Conservation (phyloP, 2,888 invertebrate species). For the Sarcophaga caerulescens region DNA sequence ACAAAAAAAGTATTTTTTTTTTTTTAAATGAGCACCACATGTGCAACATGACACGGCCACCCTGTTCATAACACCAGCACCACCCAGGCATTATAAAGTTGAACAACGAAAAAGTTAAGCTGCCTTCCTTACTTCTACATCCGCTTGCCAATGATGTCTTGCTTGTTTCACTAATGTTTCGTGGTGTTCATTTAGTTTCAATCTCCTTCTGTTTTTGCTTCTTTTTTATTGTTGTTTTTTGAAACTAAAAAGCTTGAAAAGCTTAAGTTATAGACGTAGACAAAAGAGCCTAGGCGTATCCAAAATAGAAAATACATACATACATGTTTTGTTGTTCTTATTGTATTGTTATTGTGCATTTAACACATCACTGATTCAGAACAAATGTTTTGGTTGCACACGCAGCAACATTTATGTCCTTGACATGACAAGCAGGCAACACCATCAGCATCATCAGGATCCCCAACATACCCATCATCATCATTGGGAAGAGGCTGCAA, state of each 20-base stretch:
- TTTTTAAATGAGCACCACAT: background rate
- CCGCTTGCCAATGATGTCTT: background rate
- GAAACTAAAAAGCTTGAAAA: background rate
- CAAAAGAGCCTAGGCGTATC: background rate
- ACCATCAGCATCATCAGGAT: constrained; percentile 9
- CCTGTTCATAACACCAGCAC: too few species aligned
- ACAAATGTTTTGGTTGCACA: constrained; percentile 51
- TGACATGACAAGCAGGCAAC: constrained; percentile 63
- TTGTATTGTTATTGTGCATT: constrained; percentile 61
- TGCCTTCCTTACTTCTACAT: background rate
- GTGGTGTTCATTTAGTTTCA: background rate
- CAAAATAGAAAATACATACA: background rate
- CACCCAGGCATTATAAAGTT: background rate
- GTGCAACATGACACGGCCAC: background rate
- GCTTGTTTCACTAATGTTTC: background rate
- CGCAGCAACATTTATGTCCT: constrained; percentile 61
- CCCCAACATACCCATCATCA: background rate
- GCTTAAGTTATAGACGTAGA: background rate
- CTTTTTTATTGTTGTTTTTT: background rate
- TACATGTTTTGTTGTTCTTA: background rate
- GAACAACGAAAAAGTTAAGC: background rate
- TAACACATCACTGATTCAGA: constrained; percentile 60
- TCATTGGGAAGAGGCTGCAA: background rate
- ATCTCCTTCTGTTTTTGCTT: background rate
- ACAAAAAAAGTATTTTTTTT: too few species aligned